Base-by-base conservation (phyloP, 2,797 vertebrate species). In the Erpetoichthys calabaricus region DNA sequence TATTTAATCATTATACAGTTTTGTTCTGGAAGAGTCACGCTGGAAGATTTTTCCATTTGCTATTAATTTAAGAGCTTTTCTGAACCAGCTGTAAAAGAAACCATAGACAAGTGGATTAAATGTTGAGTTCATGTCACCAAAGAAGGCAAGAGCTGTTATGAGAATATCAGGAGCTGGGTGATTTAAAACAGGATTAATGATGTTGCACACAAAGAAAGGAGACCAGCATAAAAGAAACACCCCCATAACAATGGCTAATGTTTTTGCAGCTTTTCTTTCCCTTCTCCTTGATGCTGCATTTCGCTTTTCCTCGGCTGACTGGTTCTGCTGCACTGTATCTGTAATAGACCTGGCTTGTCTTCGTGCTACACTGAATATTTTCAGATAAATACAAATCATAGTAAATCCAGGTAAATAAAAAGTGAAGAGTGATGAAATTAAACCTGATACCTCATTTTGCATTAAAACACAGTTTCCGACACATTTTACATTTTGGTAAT, bases 61-160 rank as follows among this genome's bases (percentile, higher is more conserved):
- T 10, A 77, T 67, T 3, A 77, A 59, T 42, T 4, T 5, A 45
- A 77, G 66, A 3, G 55, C 59, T 45, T 60, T 60, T 45, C 59
- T 45, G 55, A 60, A 60, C 54, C 59, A 56, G 43, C 46, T 50
- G 44, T 60, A 56, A 57, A 60, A 60, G 46, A 56, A 60, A 25
- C 8, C 55, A 57, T 60, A 60, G 25, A 60, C 45, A 47, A 60
- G 25, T 1, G 59, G 59, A 10, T 60, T 60, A 43, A 60, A 56
- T 45, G 59, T 50, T 6, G 59, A 60, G 42, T 60, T 60, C 43
- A 57, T 47, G 43, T 60, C 56, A 3, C 59, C 59, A 7, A 60
- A 10, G 54, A 53, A 60, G 46, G 56, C 53, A 41, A 60, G 54
- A 10, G 42, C 43, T 6, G 56, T 55, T 8, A 56, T 47, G 46